A percentile compares a stretch with the other conserved stretches of the same genome.
phyloP scores from a whole-genome alignment of 2,113 vertebrate species.

The Ceyx melanurus region DNA sequence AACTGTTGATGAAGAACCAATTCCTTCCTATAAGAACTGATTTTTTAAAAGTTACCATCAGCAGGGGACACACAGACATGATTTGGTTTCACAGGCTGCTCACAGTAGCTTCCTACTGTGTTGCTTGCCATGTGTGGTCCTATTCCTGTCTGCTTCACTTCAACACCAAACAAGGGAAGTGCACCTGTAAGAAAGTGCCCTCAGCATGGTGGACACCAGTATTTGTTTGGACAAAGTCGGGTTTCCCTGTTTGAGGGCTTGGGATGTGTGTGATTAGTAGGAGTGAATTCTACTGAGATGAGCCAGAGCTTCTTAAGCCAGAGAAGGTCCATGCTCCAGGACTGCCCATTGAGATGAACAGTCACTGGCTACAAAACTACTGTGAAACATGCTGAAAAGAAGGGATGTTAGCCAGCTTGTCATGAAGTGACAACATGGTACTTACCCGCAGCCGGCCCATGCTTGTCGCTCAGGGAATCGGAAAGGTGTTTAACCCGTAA shows the following conservation, averaged over 20 bases:
- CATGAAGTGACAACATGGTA: constrained; percentile 60
- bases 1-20: not conserved
- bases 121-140: not conserved
- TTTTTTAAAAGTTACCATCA: not conserved
- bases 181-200: not conserved
- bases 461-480: constrained; percentile 91
- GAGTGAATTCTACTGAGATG: not conserved
- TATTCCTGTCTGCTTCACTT: not conserved
- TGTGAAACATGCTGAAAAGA: not conserved
- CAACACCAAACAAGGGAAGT: not conserved
- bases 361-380: not conserved
- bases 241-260: not conserved
- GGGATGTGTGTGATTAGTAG: not conserved
- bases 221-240: not conserved
- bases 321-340: not conserved
- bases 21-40: not conserved
- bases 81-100: not conserved
- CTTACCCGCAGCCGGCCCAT: constrained; percentile 87
- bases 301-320: constrained; percentile 26
- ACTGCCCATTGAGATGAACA: not conserved
- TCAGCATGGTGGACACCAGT: not conserved
- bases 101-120: accelerated
- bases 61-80: not conserved
- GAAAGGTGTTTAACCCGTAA: constrained; percentile 88
- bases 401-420: constrained; percentile 41